Evolutionary conservation across 2,113 vertebrate species (phyloP), one percentile per base, ranked within the genome.

Genomic region (Elgaria multicarinata): DNA sequence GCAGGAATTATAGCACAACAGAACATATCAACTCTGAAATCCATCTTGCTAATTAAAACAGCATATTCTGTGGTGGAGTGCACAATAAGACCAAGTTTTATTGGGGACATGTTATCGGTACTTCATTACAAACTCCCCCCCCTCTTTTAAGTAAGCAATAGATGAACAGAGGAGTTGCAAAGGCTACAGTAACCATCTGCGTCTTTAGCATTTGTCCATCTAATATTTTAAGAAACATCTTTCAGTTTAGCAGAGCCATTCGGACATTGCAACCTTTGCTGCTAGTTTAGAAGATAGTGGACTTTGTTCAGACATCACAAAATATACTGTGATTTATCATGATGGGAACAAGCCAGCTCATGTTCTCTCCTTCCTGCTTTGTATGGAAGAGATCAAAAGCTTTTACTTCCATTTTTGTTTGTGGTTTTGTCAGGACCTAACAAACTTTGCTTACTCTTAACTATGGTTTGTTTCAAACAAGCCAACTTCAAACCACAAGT

Each of bases 31-130:
- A 91, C 94, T 95, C 93, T 44, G 80, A 96, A 96, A 97, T 97
- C 96, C 94, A 94, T 97, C 97, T 97, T 97, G 93, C 96, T 98
- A 97, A 97, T 98, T 98, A 97, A 97, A 98, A 97, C 95, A 93
- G 93, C 95, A 94, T 96, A 93, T 92, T 96, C 94, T 87, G 93
- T 92, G 93, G 90, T 94, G 94, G 93, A 93, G 95, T 24, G 1
- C 1, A 0, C n/a, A 93, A 96, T 96, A 94, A 97, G 95, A 91
- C 93, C 94, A 96, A 96, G 95, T 89, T 82, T 96, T 95, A 97
- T 95, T 95, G 89, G 89, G 92, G 90, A 95, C 94, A 93, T 95
- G 92, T 87, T 95, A 96, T 96, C 93, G 22, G 74, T 90, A 91
- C 92, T 95, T 95, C 50, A 84, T 96, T 90, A 92, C 91, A 90